Conservation (phyloP, 2,888 invertebrate genomes). For the Hipparchia semele region DNA sequence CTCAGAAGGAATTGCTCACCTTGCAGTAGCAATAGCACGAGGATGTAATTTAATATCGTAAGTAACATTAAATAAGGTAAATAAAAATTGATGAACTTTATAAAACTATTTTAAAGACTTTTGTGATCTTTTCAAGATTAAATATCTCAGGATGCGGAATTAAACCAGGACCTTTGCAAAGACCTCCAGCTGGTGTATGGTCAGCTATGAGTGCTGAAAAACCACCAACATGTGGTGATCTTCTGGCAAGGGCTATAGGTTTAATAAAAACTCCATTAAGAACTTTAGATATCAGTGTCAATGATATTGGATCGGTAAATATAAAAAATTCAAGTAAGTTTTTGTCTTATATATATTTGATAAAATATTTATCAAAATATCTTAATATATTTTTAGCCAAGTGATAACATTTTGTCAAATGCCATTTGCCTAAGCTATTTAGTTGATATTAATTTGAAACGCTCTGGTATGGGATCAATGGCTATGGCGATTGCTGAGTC, state of each 20-base stretch:
- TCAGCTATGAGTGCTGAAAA: slow-evolving; percentile 73
- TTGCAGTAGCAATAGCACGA: slow-evolving; percentile 75
- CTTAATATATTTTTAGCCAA: slow-evolving; percentile 45
- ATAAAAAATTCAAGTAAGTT: slow-evolving; percentile 12
- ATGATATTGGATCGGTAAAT: slow-evolving; percentile 75
- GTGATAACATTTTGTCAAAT: slow-evolving; percentile 68
- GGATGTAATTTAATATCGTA: slow-evolving; percentile 77
- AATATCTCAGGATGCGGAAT: slow-evolving; percentile 80
- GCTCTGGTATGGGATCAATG: slow-evolving; percentile 74
- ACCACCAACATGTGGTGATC: slow-evolving; percentile 76
- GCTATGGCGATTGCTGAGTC: slow-evolving; percentile 74
- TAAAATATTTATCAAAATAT: neutral
- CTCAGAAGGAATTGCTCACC: slow-evolving; percentile 72
- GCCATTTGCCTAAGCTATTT: slow-evolving; percentile 76
- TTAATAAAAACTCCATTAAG: slow-evolving; percentile 75
- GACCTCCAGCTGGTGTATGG: slow-evolving; percentile 77
- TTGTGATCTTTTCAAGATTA: slow-evolving; percentile 51
- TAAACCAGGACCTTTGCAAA: slow-evolving; percentile 62
- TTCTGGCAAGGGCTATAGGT: slow-evolving; percentile 76
- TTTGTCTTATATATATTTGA: neutral
- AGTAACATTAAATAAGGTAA: slow-evolving; percentile 49
- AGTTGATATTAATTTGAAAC: slow-evolving; percentile 71
- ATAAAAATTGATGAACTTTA: slow-evolving; percentile 16
- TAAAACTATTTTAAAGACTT: neutral
- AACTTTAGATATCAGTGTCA: slow-evolving; percentile 75